Percentiles rank a stretch among this genome's conserved stretches.
These are phyloP conservation scores for Meles meles DNA, from an alignment of 2,113 vertebrate species.

Conservation along the genomic window DNA sequence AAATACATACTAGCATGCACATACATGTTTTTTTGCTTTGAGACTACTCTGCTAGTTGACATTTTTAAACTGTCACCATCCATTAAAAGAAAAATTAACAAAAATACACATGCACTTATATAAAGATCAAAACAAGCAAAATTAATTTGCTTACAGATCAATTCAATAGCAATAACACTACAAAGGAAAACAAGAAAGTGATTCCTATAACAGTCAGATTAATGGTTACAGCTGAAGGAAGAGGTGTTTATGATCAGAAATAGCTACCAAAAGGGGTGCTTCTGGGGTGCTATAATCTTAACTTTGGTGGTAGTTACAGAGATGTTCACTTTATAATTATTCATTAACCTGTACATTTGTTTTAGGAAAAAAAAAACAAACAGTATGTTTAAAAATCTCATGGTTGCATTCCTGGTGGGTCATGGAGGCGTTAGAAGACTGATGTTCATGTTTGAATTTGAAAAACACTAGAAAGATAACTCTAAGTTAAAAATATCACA, in stretches of 20 bases:
- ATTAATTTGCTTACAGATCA: conserved; percentile 1
- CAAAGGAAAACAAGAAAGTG: neutral
- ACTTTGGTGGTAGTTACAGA: neutral
- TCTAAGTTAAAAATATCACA: neutral
- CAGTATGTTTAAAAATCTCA: neutral
- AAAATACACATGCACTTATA: neutral
- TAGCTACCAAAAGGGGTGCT: neutral
- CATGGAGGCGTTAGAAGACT: neutral
- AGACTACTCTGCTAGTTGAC: neutral
- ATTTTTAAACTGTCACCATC: neutral
- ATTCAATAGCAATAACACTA: neutral
- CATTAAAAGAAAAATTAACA: conserved; percentile 40
- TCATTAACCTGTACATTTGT: neutral
- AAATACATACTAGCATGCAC: neutral
- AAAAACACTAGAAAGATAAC: neutral
- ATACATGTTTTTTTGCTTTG: neutral
- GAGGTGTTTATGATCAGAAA: neutral
- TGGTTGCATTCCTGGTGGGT: neutral
- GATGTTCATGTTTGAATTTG: neutral
- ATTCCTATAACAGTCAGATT: neutral
- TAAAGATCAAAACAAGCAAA: conserved; percentile 8
- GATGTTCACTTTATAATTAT: neutral
- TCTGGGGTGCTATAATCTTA: neutral
- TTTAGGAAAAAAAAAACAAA: neutral
- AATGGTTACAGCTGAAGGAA: neutral